These are phyloP conservation scores for Petrocephalus microphthalmus DNA, from an alignment of 2,113 vertebrate genomes.

Conservation along the genomic window DNA sequence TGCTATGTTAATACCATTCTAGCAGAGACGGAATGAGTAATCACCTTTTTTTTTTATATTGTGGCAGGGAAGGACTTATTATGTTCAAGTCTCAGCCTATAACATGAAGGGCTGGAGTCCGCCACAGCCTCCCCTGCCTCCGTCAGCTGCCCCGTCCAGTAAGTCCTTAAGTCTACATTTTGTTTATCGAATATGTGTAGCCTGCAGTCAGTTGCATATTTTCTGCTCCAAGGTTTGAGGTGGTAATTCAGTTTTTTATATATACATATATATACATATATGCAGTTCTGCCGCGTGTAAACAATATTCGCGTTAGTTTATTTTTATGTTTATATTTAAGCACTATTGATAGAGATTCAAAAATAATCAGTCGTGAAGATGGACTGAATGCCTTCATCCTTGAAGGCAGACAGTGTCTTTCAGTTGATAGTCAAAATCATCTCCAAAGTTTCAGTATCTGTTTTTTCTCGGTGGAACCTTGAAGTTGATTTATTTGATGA, in stretches of 20 bases:
- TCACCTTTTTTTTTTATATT: conserved; percentile 20
- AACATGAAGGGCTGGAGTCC: conserved; percentile 97
- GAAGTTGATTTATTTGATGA: neutral
- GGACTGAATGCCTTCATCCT: neutral
- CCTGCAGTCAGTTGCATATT: neutral
- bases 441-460: neutral
- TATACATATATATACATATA: too few species aligned
- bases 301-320: neutral
- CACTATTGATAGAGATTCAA: neutral
- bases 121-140: conserved; percentile 67
- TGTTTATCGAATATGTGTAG: neutral
- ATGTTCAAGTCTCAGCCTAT: conserved; percentile 76
- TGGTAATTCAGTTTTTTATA: neutral
- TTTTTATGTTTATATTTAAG: neutral
- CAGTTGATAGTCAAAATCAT: neutral
- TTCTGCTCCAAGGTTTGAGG: neutral
- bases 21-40: neutral
- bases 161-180: too few species aligned
- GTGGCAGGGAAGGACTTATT: conserved; percentile 77
- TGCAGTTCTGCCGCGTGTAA: neutral
- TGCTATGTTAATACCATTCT: neutral
- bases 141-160: conserved; percentile 83
- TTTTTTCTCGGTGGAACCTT: neutral
- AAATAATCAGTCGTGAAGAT: neutral
- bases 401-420: neutral